Conservation (phyloP, 2,113 vertebrate genomes). For the Tautogolabrus adspersus region DNA sequence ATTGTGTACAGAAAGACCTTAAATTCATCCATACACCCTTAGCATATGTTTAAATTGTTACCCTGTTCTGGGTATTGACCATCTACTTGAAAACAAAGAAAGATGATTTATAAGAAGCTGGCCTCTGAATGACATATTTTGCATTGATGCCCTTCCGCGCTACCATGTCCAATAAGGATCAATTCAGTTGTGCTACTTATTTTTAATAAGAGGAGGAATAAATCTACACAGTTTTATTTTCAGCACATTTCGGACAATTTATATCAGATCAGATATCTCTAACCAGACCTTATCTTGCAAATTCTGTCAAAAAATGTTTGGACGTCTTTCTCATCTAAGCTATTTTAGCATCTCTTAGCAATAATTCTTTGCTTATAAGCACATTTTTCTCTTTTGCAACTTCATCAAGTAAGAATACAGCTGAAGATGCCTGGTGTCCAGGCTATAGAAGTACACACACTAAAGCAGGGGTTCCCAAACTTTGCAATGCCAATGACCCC, state of each 20-base stretch:
- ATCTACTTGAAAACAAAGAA: constrained; percentile 7
- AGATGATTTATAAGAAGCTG: constrained; percentile 5
- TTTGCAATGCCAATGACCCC: too few species aligned
- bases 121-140: constrained; percentile 16
- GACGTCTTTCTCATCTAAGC: too few species aligned
- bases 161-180: constrained; percentile 6
- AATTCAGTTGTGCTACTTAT: constrained; percentile 6
- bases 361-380: not conserved
- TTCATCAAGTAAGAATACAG: not conserved
- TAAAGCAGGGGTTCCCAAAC: too few species aligned
- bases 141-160: not conserved
- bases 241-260: not conserved
- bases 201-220: too few species aligned
- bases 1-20: not conserved
- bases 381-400: not conserved
- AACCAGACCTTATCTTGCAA: too few species aligned
- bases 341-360: too few species aligned
- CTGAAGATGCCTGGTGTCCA: not conserved
- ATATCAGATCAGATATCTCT: not conserved
- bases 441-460: not conserved
- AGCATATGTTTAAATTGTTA: not conserved
- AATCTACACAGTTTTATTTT: not conserved
- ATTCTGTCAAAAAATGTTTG: not conserved
- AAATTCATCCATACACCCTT: constrained; percentile 1
- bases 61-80: not conserved